phyloP scores from a whole-genome alignment of 2,113 vertebrate genomes.

The Platichthys flesus region DNA sequence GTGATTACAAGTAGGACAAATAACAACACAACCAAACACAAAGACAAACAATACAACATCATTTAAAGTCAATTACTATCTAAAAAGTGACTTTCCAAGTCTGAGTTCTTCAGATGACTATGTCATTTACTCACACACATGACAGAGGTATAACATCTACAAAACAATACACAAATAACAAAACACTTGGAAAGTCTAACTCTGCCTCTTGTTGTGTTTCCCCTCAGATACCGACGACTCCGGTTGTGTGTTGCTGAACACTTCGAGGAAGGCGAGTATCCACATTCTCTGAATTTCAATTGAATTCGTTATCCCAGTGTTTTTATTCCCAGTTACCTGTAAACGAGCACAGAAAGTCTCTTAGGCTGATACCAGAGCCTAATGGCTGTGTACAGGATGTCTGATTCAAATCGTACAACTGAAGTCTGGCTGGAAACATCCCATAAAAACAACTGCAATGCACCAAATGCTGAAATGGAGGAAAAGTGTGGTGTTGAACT shows the following conservation, averaged over 20 bases:
- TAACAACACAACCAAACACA: too few species aligned
- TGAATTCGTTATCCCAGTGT: background rate
- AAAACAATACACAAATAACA: too few species aligned
- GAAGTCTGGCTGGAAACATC: background rate
- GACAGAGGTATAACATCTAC: too few species aligned
- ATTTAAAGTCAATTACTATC: too few species aligned
- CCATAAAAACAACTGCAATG: background rate
- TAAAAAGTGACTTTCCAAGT: too few species aligned
- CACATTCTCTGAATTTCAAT: background rate
- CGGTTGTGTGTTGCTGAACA: constrained; percentile 94
- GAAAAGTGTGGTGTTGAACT: background rate
- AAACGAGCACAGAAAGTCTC: background rate
- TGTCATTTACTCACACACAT: too few species aligned
- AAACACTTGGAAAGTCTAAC: constrained; percentile 2
- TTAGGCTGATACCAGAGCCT: background rate
- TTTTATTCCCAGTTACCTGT: background rate
- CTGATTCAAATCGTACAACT: constrained; percentile 1
- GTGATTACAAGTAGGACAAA: too few species aligned
- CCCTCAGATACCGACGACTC: constrained; percentile 85
- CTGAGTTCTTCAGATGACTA: too few species aligned
- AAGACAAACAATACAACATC: too few species aligned
- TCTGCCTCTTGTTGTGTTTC: constrained; percentile 11
- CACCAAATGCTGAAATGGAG: background rate
- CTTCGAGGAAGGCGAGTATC: constrained; percentile 91
- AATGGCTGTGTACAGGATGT: background rate